phyloP scores from a whole-genome alignment of 2,797 vertebrate species.

The Pipistrellus pygmaeus region DNA sequence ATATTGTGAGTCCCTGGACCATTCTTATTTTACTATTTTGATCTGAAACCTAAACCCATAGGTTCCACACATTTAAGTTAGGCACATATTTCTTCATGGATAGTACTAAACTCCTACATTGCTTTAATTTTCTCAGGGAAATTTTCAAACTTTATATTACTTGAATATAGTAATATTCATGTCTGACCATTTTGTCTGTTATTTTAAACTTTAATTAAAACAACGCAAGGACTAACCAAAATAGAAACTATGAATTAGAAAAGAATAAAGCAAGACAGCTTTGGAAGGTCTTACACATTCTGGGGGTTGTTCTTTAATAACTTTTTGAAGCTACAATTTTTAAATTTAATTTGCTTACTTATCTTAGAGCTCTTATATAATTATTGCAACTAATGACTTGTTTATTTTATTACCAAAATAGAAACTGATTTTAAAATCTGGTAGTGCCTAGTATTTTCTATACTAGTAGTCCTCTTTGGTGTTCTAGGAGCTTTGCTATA shows the following conservation, averaged over 20 bases:
- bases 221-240: background rate
- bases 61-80: conserved; percentile 6
- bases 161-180: conserved; percentile 22
- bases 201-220: conserved; percentile 26
- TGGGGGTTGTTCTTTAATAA: background rate
- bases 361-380: background rate
- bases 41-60: background rate
- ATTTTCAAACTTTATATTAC: background rate
- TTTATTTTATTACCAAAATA: background rate
- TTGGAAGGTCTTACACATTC: background rate
- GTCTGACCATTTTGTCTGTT: background rate
- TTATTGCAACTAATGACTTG: background rate
- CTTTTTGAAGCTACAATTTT: background rate
- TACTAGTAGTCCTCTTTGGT: background rate
- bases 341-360: background rate
- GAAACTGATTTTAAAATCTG: background rate
- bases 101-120: background rate
- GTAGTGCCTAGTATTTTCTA: background rate
- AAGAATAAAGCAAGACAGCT: conserved; percentile 15
- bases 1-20: background rate
- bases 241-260: background rate
- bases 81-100: background rate
- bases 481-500: background rate
- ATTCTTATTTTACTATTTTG: conserved; percentile 13
- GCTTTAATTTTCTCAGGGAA: background rate